A percentile compares a stretch with the other conserved stretches of the same genome.
Evolutionary conservation across 2,888 invertebrate genomes (phyloP).

Genomic region (Hirtodrosophila trivittata): DNA sequence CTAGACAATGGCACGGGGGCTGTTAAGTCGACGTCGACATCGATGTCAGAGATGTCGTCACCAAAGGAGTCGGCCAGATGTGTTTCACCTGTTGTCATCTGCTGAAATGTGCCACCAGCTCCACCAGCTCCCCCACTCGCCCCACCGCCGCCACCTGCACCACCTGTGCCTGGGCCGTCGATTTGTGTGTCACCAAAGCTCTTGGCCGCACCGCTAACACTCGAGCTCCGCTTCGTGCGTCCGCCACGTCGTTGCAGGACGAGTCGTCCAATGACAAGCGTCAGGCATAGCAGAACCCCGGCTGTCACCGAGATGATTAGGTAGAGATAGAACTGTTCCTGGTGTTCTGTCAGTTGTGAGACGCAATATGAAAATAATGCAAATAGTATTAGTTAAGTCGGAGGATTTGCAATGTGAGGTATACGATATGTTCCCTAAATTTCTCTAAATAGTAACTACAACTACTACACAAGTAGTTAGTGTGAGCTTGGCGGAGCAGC

Average conservation of each 20-base stretch:
- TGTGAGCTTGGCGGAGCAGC: conserved; percentile 43
- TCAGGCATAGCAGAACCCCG: conserved; percentile 89
- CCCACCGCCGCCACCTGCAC: conserved; percentile 20
- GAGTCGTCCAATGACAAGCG: conserved; percentile 89
- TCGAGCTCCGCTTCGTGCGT: conserved; percentile 76
- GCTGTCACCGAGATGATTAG: conserved; percentile 90
- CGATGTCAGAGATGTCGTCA: conserved; percentile 93
- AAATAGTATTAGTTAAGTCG: conserved; percentile 31
- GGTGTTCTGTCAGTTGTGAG: conserved; percentile 82
- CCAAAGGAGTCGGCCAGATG: conserved; percentile 91
- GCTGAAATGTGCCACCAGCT: conserved; percentile 85
- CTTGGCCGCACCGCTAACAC: conserved; percentile 65
- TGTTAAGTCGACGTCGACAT: conserved; percentile 89
- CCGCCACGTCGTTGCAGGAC: conserved; percentile 86
- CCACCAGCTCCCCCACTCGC: conserved; percentile 51
- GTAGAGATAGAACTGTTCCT: conserved; percentile 90
- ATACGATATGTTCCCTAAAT: conserved; percentile 10
- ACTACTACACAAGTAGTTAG: conserved; percentile 34
- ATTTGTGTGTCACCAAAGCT: conserved; percentile 54
- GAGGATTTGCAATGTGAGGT: neutral
- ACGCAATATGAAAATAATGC: conserved; percentile 10
- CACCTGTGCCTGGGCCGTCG: conserved; percentile 19
- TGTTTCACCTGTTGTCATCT: conserved; percentile 89
- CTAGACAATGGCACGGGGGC: conserved; percentile 86
- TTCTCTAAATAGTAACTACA: conserved; percentile 15